Percentiles rank a stretch among this genome's conserved stretches.
These are phyloP conservation scores for Hydrocynus forskahlii DNA, from an alignment of 2,797 vertebrate genomes.

Conservation along the genomic window DNA sequence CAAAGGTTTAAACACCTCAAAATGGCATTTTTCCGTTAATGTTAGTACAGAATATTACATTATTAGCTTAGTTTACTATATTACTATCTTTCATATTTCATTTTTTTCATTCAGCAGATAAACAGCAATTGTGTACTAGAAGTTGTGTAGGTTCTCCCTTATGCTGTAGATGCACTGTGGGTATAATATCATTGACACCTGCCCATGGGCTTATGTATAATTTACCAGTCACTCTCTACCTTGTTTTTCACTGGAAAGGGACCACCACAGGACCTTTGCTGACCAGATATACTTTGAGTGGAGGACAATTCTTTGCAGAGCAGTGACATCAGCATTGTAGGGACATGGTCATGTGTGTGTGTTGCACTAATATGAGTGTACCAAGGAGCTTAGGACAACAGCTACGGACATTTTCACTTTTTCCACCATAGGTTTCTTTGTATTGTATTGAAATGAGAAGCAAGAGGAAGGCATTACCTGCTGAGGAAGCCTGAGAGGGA, in stretches of 20 bases:
- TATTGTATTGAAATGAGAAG: neutral
- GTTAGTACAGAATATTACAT: too few relatives aligned
- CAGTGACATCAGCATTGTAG: neutral
- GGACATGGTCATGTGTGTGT: neutral
- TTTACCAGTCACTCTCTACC: neutral
- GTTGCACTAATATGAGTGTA: neutral
- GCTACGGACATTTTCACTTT: neutral
- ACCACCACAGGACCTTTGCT: too few relatives aligned
- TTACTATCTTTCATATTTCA: too few relatives aligned
- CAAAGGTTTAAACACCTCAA: too few relatives aligned
- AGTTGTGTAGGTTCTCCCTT: too few relatives aligned
- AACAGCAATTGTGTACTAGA: too few relatives aligned
- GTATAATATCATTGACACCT: too few relatives aligned
- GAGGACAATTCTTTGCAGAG: neutral
- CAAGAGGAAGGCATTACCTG: constrained; percentile 77
- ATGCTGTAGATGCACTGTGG: too few relatives aligned
- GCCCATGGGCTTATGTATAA: neutral
- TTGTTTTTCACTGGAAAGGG: too few relatives aligned
- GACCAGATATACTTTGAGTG: neutral
- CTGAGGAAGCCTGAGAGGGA: constrained; percentile 87
- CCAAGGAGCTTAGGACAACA: neutral
- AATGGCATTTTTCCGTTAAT: too few relatives aligned
- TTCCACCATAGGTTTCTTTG: neutral
- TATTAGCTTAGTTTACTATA: too few relatives aligned
- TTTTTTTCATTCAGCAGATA: too few relatives aligned